Evolutionary conservation across 2,888 invertebrate genomes (phyloP).

Genomic region (Ornithoptera priamus): DNA sequence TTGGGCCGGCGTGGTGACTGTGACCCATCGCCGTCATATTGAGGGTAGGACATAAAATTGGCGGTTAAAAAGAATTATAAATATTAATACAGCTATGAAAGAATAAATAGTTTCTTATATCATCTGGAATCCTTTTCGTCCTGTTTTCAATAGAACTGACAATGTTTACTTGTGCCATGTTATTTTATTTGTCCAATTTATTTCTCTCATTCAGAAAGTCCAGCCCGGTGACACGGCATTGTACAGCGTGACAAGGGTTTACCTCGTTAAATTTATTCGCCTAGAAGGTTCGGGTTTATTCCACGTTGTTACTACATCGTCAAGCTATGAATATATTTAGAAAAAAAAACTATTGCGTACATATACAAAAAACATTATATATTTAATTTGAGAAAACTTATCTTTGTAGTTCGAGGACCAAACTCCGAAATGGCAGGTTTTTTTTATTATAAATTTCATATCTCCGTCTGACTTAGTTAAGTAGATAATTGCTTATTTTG

Average conservation of each 20-base stretch:
- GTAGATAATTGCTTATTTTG: too few species aligned
- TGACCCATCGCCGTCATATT: too few species aligned
- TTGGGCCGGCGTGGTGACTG: too few species aligned
- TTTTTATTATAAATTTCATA: too few species aligned
- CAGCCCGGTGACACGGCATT: conserved; percentile 35
- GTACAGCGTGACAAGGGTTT: conserved; percentile 39
- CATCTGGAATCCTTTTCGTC: neutral
- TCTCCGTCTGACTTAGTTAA: too few species aligned
- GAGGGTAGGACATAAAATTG: too few species aligned
- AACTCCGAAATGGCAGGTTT: too few species aligned
- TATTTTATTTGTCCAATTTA: conserved; percentile 29
- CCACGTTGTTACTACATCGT: conserved; percentile 16
- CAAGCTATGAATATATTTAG: conserved; percentile 42
- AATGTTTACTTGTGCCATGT: conserved; percentile 15
- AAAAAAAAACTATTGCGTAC: conserved; percentile 34
- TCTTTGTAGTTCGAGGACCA: too few species aligned
- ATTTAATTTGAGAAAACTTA: too few species aligned
- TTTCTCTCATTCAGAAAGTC: conserved; percentile 30
- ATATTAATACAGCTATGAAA: too few species aligned
- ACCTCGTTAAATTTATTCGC: conserved; percentile 40
- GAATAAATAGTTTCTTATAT: neutral
- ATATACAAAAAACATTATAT: too few species aligned
- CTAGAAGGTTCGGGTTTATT: conserved; percentile 33
- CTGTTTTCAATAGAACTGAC: conserved; percentile 7
- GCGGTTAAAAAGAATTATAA: too few species aligned